Evolutionary conservation across 35 echinoderm and acorn worm species (phyloP).

Genomic region (Ophiothrix spiculata): DNA sequence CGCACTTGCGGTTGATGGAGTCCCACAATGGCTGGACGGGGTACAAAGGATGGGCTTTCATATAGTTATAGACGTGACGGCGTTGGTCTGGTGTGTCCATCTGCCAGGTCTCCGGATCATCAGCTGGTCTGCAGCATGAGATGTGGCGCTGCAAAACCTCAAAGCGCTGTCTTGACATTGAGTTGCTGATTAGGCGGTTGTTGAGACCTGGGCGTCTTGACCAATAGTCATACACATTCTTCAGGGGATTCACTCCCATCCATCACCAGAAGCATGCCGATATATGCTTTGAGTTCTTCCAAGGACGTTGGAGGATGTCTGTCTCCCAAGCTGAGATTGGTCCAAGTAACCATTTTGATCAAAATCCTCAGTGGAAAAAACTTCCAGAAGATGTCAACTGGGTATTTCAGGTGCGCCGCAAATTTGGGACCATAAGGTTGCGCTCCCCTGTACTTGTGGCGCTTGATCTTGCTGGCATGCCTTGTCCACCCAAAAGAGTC

Average conservation of each 20-base stretch:
- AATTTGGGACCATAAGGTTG: slow-evolving; percentile 20
- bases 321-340: slow-evolving; percentile 24
- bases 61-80: not conserved
- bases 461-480: not conserved
- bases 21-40: not conserved
- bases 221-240: not conserved
- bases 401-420: not conserved
- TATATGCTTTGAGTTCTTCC: slow-evolving; percentile 6
- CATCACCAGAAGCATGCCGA: not conserved
- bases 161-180: not conserved
- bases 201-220: not conserved
- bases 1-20: not conserved
- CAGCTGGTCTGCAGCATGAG: not conserved
- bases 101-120: not conserved
- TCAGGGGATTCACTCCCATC: not conserved
- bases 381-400: slow-evolving; percentile 21
- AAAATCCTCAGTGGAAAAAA: slow-evolving; percentile 19
- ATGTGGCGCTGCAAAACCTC: not conserved
- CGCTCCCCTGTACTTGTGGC: slow-evolving; percentile 1
- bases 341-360: not conserved
- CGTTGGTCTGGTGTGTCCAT: not conserved
- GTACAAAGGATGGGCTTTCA: not conserved
- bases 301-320: no score
- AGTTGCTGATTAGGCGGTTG: not conserved
- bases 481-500: slow-evolving; percentile 26